Evolutionary conservation across 2,113 vertebrate species (phyloP), one percentile per base, ranked within the genome.

Genomic region (Nicator chloris): DNA sequence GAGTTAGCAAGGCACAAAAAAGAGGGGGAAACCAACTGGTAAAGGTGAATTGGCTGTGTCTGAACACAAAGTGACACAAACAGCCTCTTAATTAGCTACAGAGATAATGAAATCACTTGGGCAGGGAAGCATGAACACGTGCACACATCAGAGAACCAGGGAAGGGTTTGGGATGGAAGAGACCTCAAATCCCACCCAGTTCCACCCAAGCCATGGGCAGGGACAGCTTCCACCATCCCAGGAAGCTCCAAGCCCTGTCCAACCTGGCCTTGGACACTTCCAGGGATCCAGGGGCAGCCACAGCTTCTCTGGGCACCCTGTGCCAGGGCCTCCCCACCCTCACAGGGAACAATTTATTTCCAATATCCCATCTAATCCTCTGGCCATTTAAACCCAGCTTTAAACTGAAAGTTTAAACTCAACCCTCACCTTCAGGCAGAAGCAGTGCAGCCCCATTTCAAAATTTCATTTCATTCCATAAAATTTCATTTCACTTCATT

Each of bases 171-270:
- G 68, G 50, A 6, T 23, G 51, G 51, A 28, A 21, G 5, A 5
- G 9, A 51, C 6, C 7, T 59, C 31, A 82, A 45, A 88, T 65
- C 31, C 33, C 51, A 23, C 11, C 10, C 11, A 14, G 14, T 40
- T 1, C n/a, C 39, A 39, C 4, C 23, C 56, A 15, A 16, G 15
- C 24, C n/a, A 40, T 3, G 18, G 10, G 11, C 66, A 65, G 44
- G 31, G 76, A 44, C 86, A 65, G 3, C 8, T 88, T 0, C 60
- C 39, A 30, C 44, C 1, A 0, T 1, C 23, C 51, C 60, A 82
- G 12, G 10, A 0, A 2, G 17, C 11, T 81, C 57, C 61, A 17
- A 57, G 13, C 11, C 9, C 39, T 0, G 0, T 35, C 71, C 75
- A 80, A 0, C 35, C 45, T 39, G 60, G 33, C 37, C 37, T n/a